These are phyloP conservation scores for Drosophila pseudotakahashii DNA, from an alignment of 2,888 invertebrate species.

Conservation along the genomic window DNA sequence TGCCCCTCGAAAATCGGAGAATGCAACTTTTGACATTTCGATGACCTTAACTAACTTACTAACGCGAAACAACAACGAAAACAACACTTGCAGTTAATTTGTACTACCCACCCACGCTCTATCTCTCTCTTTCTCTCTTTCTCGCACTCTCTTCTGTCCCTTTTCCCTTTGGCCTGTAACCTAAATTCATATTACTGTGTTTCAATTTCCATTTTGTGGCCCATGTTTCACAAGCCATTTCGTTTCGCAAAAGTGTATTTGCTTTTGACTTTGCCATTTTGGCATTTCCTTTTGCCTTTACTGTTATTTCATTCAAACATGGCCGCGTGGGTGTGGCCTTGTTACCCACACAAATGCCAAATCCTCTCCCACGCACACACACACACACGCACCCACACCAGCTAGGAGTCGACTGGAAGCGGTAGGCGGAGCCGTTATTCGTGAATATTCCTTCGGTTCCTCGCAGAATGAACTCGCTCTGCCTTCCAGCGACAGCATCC, in stretches of 20 bases:
- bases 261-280: slow-evolving; percentile 38
- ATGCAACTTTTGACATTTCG: slow-evolving; percentile 84
- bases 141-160: slow-evolving; percentile 3
- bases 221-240: slow-evolving; percentile 15
- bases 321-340: slow-evolving; percentile 84
- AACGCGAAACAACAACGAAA: slow-evolving; percentile 50
- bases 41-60: slow-evolving; percentile 82
- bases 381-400: slow-evolving; percentile 10
- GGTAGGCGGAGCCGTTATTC: slow-evolving; percentile 72
- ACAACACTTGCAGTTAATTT: slow-evolving; percentile 56
- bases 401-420: slow-evolving; percentile 35
- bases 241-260: slow-evolving; percentile 20
- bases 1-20: slow-evolving; percentile 56
- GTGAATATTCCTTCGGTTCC: slow-evolving; percentile 40
- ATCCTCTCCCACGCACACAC: slow-evolving; percentile 19
- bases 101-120: not conserved
- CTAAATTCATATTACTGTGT: slow-evolving; percentile 70
- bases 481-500: slow-evolving; percentile 42
- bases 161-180: slow-evolving; percentile 61
- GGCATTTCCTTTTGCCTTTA: slow-evolving; percentile 37
- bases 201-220: slow-evolving; percentile 57
- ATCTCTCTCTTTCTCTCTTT: not conserved
- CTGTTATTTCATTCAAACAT: slow-evolving; percentile 80
- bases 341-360: slow-evolving; percentile 17
- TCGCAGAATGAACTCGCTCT: slow-evolving; percentile 59